Evolutionary conservation across 2,113 vertebrate species (phyloP), one percentile per base, ranked within the genome.

Genomic region (Mugil cephalus): DNA sequence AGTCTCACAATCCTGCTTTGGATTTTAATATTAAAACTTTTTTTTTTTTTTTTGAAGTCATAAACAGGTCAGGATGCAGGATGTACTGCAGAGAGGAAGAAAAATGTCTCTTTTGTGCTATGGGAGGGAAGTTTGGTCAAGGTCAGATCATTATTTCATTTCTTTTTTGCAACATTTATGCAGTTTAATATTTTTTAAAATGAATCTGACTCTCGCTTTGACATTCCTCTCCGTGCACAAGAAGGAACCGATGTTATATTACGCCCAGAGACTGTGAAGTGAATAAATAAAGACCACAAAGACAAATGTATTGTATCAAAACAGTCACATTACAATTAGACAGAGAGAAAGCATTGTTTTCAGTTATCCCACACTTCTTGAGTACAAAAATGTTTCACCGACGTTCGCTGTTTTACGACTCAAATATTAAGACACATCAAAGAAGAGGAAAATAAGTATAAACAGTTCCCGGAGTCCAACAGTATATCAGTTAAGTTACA

Each of bases 401-500:
- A 86, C 81, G 67, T 62, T 85, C 69, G 63, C 62, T 69, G 56
- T 88, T 85, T 80, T 77, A 84, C 74, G 80, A 84, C 79, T 85
- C 63, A 83, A 80, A 79, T 75, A 67, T 77, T 47, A 79, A 75
- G 56, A 65, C 64, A 87, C 66, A 66, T 78, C 67, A 82, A 75
- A 72, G 64, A 74, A 47, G 53, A 79, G 47, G 75, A 53, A 75
- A 61, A 66, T 2, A 62, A 82, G 66, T 75, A 65, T 50, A 62
- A 89, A 87, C 73, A 80, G 54, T 74, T 83, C 71, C 63, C 75
- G 56, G 62, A 80, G 52, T 58, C 64, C 45, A 58, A 79, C 80
- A 69, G 24, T 59, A 81, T 70, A 79, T 79, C 76, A 85, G 50
- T 87, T 84, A 86, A 91, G 84, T 90, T 90, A 92, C 77, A 68